phyloP scores from a whole-genome alignment of 2,888 invertebrate genomes.

The Euzophera pinguis region DNA sequence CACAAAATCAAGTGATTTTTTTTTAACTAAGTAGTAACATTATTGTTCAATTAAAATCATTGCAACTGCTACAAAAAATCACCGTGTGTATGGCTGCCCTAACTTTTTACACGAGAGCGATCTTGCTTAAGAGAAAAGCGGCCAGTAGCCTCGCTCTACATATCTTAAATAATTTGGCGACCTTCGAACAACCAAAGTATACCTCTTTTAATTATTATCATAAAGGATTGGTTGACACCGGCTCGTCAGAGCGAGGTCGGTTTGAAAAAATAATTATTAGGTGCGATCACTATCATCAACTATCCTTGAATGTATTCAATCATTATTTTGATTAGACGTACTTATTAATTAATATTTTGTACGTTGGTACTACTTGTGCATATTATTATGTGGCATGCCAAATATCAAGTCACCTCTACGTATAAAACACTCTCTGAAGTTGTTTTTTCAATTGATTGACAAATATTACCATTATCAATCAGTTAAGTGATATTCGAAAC shows the following conservation, averaged over 20 bases:
- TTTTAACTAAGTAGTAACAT: too few species aligned
- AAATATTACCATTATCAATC: too few species aligned
- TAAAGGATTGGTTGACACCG: conserved; percentile 65
- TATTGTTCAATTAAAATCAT: neutral
- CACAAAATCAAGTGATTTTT: too few species aligned
- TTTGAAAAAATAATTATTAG: conserved; percentile 20
- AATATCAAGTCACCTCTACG: too few species aligned
- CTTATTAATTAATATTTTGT: neutral
- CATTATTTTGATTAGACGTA: conserved; percentile 6
- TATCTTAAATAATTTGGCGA: conserved; percentile 65
- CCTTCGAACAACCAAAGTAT: conserved; percentile 60
- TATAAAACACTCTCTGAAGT: too few species aligned
- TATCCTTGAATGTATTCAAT: conserved; percentile 12
- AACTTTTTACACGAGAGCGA: conserved; percentile 8
- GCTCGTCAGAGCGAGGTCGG: conserved; percentile 50
- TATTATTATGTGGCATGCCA: neutral
- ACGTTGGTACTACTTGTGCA: neutral
- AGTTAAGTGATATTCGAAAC: too few species aligned
- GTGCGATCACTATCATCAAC: conserved; percentile 12
- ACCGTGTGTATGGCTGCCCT: neutral
- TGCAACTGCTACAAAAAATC: neutral
- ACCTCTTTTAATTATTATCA: conserved; percentile 65
- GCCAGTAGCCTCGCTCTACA: conserved; percentile 63
- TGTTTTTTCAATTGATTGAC: too few species aligned
- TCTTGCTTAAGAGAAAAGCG: conserved; percentile 57